Evolutionary conservation across 2,888 invertebrate genomes (phyloP).

Genomic region (Xylota sylvarum): DNA sequence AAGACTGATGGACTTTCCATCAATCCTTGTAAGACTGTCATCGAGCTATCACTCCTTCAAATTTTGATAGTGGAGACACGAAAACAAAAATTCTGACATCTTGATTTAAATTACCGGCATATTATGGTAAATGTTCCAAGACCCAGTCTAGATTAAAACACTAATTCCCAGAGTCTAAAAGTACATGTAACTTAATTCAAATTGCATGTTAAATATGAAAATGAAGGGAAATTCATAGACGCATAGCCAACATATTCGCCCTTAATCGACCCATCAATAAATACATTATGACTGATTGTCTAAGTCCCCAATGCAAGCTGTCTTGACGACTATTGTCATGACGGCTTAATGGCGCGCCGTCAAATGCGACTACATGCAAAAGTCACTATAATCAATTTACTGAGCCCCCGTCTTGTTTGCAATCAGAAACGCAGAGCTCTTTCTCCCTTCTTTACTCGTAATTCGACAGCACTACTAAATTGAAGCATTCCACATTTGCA

Average conservation of each 20-base stretch:
- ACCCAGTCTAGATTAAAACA: neutral
- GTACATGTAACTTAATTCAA: neutral
- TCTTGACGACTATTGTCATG: conserved; percentile 50
- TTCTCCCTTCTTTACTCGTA: conserved; percentile 20
- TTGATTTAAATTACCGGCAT: too few relatives aligned
- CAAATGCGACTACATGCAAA: conserved; percentile 40
- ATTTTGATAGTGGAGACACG: too few relatives aligned
- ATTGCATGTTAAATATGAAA: neutral
- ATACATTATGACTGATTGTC: conserved; percentile 59
- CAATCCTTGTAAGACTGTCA: too few relatives aligned
- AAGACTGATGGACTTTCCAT: too few relatives aligned
- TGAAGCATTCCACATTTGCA: conserved; percentile 61
- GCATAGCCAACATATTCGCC: conserved; percentile 22
- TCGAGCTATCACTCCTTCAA: too few relatives aligned
- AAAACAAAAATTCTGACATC: too few relatives aligned
- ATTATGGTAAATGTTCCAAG: too few relatives aligned
- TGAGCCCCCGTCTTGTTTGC: conserved; percentile 38
- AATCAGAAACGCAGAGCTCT: conserved; percentile 54
- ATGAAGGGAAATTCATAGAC: neutral
- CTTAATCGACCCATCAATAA: conserved; percentile 62
- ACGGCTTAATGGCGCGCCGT: conserved; percentile 70
- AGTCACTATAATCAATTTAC: conserved; percentile 67
- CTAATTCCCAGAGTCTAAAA: neutral
- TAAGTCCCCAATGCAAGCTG: conserved; percentile 46
- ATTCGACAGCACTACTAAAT: conserved; percentile 57